Evolutionary conservation across 37 sponge, comb jelly and placozoan genomes (phyloP).

Genomic region (Oopsacas minuta): DNA sequence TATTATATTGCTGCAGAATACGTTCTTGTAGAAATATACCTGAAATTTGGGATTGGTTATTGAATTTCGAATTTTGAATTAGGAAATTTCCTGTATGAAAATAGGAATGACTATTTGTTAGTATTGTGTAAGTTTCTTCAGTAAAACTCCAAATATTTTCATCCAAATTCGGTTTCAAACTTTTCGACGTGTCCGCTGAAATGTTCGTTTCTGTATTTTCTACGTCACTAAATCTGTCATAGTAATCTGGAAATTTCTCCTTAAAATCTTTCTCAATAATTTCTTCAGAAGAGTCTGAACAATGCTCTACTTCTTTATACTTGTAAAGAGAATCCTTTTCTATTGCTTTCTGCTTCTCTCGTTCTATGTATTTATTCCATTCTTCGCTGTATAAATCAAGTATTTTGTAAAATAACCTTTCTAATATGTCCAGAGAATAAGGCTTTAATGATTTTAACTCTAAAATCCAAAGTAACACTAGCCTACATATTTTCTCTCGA

Average conservation of each 20-base stretch:
- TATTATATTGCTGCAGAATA: background rate
- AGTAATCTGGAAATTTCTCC: conserved; percentile 36
- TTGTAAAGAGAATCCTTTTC: conserved; percentile 47
- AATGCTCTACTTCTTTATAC: conserved; percentile 37
- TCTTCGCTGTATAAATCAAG: conserved; percentile 22
- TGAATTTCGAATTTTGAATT: background rate
- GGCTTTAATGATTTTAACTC: background rate
- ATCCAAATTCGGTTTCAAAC: background rate
- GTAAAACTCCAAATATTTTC: background rate
- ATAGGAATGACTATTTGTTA: background rate
- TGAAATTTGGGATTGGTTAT: background rate
- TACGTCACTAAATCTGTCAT: conserved; percentile 20
- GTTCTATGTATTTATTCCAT: conserved; percentile 35
- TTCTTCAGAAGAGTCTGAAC: conserved; percentile 19
- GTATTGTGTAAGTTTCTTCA: background rate
- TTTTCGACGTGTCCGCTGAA: background rate
- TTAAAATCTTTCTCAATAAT: conserved; percentile 15
- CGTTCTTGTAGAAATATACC: background rate
- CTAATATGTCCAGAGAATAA: background rate
- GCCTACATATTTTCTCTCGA: background rate
- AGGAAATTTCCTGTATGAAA: conserved; percentile 11
- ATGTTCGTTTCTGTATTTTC: background rate
- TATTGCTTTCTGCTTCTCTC: conserved; percentile 21
- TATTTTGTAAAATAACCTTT: conserved; percentile 3
- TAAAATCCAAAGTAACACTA: background rate